Evolutionary conservation across 2,797 vertebrate species (phyloP).

Genomic region (Capromys pilorides): DNA sequence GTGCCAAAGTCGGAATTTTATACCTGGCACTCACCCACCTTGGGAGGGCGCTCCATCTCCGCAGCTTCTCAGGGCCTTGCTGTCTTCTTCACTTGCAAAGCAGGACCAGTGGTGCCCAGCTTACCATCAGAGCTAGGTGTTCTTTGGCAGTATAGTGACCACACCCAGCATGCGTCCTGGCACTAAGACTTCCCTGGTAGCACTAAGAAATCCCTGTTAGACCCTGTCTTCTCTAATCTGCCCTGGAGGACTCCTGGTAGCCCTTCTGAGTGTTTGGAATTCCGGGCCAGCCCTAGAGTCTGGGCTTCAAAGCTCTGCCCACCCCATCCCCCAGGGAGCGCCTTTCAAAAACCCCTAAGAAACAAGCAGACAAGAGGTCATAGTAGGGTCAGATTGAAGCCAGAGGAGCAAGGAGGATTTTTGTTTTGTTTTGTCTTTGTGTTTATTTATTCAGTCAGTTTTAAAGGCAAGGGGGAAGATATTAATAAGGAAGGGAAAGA

Average conservation of each 20-base stretch:
- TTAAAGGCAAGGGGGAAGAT: constrained; percentile 65
- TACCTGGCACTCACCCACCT: not conserved
- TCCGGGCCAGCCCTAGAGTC: constrained; percentile 44
- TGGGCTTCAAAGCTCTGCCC: constrained; percentile 78
- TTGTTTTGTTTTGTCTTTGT: constrained; percentile 72
- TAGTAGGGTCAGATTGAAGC: constrained; percentile 81
- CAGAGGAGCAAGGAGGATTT: constrained; percentile 73
- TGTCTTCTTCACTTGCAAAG: not conserved
- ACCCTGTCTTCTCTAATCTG: not conserved
- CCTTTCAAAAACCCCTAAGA: constrained; percentile 82
- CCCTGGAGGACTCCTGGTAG: not conserved
- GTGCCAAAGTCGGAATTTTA: not conserved
- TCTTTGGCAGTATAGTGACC: accelerated
- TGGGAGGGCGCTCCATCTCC: not conserved
- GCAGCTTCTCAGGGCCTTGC: accelerated
- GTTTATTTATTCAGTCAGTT: constrained; percentile 74
- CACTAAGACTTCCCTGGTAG: not conserved
- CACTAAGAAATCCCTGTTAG: not conserved
- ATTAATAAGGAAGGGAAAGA: constrained; percentile 74
- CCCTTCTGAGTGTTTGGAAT: constrained; percentile 75
- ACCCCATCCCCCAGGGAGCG: constrained; percentile 71
- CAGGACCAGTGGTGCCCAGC: too few relatives aligned
- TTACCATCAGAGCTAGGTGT: accelerated
- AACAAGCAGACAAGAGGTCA: constrained; percentile 78
- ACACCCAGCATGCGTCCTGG: not conserved